Percentiles rank a stretch among this genome's conserved stretches.
Conservation (phyloP, 1,140 invertebrate genomes). For the Drosophila grimshawi region DNA sequence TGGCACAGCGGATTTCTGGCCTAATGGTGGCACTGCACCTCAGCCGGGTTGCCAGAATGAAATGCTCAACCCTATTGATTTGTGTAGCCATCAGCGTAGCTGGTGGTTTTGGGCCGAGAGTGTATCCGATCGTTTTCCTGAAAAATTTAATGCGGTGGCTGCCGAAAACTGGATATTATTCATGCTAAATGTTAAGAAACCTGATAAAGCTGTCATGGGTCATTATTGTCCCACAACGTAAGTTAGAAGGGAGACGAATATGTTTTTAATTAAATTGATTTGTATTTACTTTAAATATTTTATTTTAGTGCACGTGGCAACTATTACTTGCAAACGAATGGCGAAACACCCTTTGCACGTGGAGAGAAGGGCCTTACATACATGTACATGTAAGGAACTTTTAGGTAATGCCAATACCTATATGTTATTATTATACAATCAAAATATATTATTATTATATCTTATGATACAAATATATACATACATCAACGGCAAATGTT, state of each 20-base stretch:
- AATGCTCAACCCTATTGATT: no score
- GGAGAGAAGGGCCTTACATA: slow-evolving; percentile 72
- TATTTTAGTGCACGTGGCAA: slow-evolving; percentile 77
- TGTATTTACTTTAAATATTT: not conserved
- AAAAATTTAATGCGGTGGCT: slow-evolving; percentile 84
- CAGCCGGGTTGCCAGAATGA: no score
- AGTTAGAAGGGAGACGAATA: slow-evolving; percentile 5
- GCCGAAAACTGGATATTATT: slow-evolving; percentile 85
- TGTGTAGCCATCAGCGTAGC: slow-evolving; percentile 88
- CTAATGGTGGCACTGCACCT: slow-evolving; percentile 87
- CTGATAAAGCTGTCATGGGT: slow-evolving; percentile 68
- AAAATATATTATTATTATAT: no score
- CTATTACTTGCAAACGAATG: slow-evolving; percentile 85
- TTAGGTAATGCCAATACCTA: no score
- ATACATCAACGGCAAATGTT: no score
- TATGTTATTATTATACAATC: no score
- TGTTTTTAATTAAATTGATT: not conserved
- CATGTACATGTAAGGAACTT: slow-evolving; percentile 26
- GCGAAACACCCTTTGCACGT: slow-evolving; percentile 77
- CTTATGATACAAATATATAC: no score
- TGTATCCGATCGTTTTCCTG: slow-evolving; percentile 84
- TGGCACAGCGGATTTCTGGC: slow-evolving; percentile 88
- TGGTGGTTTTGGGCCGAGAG: slow-evolving; percentile 88
- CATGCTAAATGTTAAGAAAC: slow-evolving; percentile 69
- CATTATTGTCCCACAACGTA: slow-evolving; percentile 77